A percentile compares a stretch with the other conserved stretches of the same genome.
These are phyloP conservation scores for Epizoanthus illoricatus DNA, from an alignment of 92 coral and sea anemone genomes.

Conservation along the genomic window DNA sequence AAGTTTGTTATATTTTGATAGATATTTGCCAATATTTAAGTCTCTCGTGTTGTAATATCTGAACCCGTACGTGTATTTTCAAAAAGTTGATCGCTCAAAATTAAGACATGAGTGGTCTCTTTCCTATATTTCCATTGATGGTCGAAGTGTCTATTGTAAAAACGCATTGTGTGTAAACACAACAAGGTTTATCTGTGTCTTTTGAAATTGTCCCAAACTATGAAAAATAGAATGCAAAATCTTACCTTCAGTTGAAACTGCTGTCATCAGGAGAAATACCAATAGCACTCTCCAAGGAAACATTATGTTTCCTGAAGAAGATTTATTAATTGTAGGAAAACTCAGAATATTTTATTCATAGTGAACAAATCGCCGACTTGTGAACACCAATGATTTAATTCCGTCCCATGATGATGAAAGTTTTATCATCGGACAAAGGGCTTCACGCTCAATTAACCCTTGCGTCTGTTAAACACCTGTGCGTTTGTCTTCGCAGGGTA, in stretches of 20 bases:
- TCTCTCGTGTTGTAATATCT: no score
- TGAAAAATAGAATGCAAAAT: not conserved
- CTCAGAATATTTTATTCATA: constrained; percentile 31
- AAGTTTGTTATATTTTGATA: no score
- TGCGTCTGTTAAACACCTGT: constrained; percentile 2
- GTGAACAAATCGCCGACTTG: not conserved
- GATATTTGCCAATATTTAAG: no score
- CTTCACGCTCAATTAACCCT: constrained; percentile 5
- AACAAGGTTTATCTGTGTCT: not conserved
- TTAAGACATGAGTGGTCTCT: no score
- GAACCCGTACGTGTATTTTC: no score
- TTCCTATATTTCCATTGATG: no score
- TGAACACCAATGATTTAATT: not conserved
- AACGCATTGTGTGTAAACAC: no score
- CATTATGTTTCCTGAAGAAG: constrained; percentile 13
- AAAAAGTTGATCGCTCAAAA: no score
- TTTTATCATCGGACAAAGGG: constrained; percentile 39
- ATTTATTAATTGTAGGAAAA: not conserved
- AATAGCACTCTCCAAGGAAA: not conserved
- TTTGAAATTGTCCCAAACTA: not conserved
- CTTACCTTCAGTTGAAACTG: constrained; percentile 15
- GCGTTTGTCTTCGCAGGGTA: constrained; percentile 9
- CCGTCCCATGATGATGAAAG: not conserved
- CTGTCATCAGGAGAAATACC: not conserved
- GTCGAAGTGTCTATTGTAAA: no score